A percentile compares a stretch with the other conserved stretches of the same genome.
phyloP scores from a whole-genome alignment of 2,888 invertebrate species.

The Drosophila maculinotata region DNA sequence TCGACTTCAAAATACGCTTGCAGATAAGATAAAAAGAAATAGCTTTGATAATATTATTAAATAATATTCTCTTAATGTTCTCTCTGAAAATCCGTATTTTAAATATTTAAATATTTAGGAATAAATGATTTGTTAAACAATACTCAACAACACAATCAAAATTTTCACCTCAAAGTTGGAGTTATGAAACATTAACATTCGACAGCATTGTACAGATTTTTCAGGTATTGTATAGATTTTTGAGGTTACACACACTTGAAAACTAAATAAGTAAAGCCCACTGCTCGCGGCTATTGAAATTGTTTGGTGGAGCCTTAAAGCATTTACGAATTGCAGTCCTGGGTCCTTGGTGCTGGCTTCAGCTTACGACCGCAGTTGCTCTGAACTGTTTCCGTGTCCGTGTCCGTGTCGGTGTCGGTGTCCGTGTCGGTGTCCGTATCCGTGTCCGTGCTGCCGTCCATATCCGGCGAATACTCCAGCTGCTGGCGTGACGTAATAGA shows the following conservation, averaged over 20 bases:
- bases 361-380: slow-evolving; percentile 61
- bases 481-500: slow-evolving; percentile 76
- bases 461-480: slow-evolving; percentile 23
- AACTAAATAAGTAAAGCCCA: neutral
- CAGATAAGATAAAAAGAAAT: too few relatives aligned
- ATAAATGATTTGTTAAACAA: too few relatives aligned
- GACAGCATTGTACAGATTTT: too few relatives aligned
- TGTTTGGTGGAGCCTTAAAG: slow-evolving; percentile 43
- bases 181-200: too few relatives aligned
- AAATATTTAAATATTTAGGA: too few relatives aligned
- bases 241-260: too few relatives aligned
- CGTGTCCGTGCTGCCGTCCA: slow-evolving; percentile 28
- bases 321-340: slow-evolving; percentile 53
- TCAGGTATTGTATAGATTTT: too few relatives aligned
- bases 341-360: slow-evolving; percentile 14
- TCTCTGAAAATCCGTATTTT: too few relatives aligned
- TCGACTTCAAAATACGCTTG: slow-evolving; percentile 30
- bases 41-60: too few relatives aligned
- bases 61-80: too few relatives aligned
- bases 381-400: slow-evolving; percentile 2
- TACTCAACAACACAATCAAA: too few relatives aligned
- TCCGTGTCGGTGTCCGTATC: neutral
- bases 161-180: too few relatives aligned
- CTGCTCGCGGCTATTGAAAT: neutral
- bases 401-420: slow-evolving; percentile 12